These are phyloP conservation scores for Megaceryle torquata DNA, from an alignment of 2,113 vertebrate species.

Conservation along the genomic window DNA sequence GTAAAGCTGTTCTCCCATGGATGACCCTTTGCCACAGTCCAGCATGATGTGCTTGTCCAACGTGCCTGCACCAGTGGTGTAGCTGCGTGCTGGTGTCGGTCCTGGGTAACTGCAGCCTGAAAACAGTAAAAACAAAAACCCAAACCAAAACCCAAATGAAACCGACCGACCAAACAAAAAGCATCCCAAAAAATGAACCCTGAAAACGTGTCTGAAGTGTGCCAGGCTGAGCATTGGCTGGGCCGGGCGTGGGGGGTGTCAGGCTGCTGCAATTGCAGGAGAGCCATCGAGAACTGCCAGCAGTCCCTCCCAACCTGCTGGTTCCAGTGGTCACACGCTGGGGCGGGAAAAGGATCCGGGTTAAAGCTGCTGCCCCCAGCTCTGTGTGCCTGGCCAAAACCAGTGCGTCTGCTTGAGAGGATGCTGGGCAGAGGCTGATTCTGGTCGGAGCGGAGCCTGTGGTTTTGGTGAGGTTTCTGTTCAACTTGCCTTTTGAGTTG, in stretches of 20 bases:
- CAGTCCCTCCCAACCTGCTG: neutral
- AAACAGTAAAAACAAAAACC: fast-evolving
- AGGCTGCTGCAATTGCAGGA: neutral
- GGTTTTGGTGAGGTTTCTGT: neutral
- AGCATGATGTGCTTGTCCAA: fast-evolving
- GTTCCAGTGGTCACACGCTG: too few species aligned
- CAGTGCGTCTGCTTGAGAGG: neutral
- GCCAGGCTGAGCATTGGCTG: neutral
- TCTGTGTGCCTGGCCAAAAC: neutral
- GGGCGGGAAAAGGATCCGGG: fast-evolving
- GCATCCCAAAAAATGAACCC: too few species aligned
- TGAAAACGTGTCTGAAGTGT: fast-evolving
- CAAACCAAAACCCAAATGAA: too few species aligned
- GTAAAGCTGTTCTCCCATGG: neutral
- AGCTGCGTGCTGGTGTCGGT: neutral
- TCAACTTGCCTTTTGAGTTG: neutral
- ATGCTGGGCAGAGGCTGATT: neutral
- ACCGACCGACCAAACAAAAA: fast-evolving
- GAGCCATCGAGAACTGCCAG: fast-evolving
- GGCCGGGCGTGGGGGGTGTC: neutral
- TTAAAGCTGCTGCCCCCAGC: neutral
- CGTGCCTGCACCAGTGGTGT: neutral
- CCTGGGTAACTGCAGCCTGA: neutral
- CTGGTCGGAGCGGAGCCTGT: neutral
- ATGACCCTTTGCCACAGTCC: neutral